A percentile compares a stretch with the other conserved stretches of the same genome.
Conservation (phyloP, 1,140 invertebrate species). For the Arctopsyche grandis region DNA sequence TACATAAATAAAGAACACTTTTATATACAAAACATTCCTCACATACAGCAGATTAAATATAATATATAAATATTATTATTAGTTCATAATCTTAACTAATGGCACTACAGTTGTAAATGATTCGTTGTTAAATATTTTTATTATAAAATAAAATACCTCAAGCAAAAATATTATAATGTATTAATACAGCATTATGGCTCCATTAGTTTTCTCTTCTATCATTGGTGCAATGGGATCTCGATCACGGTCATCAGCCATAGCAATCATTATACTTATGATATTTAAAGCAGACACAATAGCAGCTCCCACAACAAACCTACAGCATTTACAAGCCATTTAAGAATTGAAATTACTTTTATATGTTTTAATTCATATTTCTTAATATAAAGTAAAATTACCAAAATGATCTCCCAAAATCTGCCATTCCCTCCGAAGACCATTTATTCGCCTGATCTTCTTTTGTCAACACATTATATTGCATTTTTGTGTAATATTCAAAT, state of each 20-base stretch:
- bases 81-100: constrained; percentile 6
- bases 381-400: constrained; percentile 65
- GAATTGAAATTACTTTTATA: constrained; percentile 34
- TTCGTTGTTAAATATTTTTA: not conserved
- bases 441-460: constrained; percentile 74
- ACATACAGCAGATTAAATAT: not conserved
- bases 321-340: constrained; percentile 53
- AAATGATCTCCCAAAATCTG: constrained; percentile 81
- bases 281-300: constrained; percentile 78
- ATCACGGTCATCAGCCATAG: constrained; percentile 73
- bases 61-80: not conserved
- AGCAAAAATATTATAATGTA: not conserved
- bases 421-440: constrained; percentile 77
- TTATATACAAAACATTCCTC: too few species aligned
- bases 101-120: not conserved
- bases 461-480: constrained; percentile 77
- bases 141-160: not conserved
- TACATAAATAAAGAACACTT: not conserved
- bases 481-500: constrained; percentile 74
- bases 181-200: constrained; percentile 86
- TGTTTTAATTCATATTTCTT: constrained; percentile 25
- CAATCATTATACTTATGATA: constrained; percentile 78
- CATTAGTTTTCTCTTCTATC: constrained; percentile 83
- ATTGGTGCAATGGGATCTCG: constrained; percentile 74
- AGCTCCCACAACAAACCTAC: constrained; percentile 80